Conservation (phyloP, 2,888 invertebrate genomes). For the Crepidodera aurea region DNA sequence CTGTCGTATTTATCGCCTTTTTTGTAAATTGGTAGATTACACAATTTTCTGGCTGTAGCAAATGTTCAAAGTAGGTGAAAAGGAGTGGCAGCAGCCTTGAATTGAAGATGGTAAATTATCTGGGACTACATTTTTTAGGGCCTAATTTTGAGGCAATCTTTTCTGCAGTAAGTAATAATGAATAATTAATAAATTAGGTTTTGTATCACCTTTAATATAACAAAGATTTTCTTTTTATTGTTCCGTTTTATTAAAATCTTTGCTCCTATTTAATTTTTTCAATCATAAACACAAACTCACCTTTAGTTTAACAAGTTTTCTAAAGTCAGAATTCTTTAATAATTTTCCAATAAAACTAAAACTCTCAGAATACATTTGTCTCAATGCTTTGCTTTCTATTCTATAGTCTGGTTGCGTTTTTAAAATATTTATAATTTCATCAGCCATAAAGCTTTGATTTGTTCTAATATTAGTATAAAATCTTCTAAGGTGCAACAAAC, state of each 20-base stretch:
- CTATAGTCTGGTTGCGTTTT: constrained; percentile 65
- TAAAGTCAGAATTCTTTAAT: constrained; percentile 64
- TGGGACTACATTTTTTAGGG: no score
- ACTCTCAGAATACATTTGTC: constrained; percentile 58
- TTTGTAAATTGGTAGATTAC: no score
- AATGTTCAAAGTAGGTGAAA: no score
- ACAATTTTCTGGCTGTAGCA: no score
- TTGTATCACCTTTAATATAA: no score
- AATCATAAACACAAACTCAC: constrained; percentile 54
- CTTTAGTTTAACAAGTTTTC: constrained; percentile 61
- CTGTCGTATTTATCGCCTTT: no score
- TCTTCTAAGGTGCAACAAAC: constrained; percentile 69
- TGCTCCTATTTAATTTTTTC: background rate
- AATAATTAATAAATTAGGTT: no score
- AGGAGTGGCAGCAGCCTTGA: no score
- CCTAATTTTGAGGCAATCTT: no score
- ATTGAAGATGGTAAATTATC: no score
- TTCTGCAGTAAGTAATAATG: no score
- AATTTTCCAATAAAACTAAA: constrained; percentile 57
- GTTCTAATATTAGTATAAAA: constrained; percentile 69
- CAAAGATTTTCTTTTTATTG: no score
- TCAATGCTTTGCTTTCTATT: constrained; percentile 64
- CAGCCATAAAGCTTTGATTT: constrained; percentile 64
- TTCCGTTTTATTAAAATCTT: background rate
- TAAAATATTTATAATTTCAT: constrained; percentile 65